A percentile compares a stretch with the other conserved stretches of the same genome.
phyloP scores from a whole-genome alignment of 2,888 invertebrate genomes.

The Dynastes hyllus region DNA sequence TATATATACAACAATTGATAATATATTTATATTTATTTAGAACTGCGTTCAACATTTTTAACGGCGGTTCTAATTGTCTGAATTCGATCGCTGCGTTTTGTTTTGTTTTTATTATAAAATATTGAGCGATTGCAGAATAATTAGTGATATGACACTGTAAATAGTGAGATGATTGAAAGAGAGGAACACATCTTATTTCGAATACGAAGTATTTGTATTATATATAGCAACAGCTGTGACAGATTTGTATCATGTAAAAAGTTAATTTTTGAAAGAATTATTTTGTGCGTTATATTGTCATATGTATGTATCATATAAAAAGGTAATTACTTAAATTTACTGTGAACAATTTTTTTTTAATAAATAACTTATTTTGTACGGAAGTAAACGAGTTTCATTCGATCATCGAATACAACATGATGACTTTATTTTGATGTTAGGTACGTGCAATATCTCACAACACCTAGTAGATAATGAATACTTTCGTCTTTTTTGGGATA shows the following conservation, averaged over 20 bases:
- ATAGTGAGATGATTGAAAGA: constrained; percentile 9
- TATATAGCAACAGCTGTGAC: neutral
- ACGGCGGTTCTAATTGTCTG: constrained; percentile 3
- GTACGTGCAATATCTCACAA: no score
- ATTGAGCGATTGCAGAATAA: constrained; percentile 15
- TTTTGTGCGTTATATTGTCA: constrained; percentile 13
- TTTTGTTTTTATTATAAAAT: neutral
- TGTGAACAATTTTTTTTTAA: constrained; percentile 35
- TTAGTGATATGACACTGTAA: constrained; percentile 25
- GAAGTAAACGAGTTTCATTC: constrained; percentile 2
- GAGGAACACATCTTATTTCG: neutral
- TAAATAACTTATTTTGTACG: constrained; percentile 47
- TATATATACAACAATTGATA: constrained; percentile 10
- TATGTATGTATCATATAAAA: constrained; percentile 9
- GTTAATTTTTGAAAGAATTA: constrained; percentile 22
- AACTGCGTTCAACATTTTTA: neutral
- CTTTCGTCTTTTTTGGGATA: no score
- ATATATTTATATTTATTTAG: constrained; percentile 14
- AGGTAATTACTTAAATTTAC: constrained; percentile 5
- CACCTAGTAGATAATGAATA: no score
- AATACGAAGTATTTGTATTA: constrained; percentile 8
- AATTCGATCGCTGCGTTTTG: neutral
- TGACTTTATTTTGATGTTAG: no score
- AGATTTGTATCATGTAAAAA: constrained; percentile 28
- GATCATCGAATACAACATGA: no score